Base-by-base conservation (phyloP, 2,888 invertebrate genomes). In the Gibbula magus region DNA sequence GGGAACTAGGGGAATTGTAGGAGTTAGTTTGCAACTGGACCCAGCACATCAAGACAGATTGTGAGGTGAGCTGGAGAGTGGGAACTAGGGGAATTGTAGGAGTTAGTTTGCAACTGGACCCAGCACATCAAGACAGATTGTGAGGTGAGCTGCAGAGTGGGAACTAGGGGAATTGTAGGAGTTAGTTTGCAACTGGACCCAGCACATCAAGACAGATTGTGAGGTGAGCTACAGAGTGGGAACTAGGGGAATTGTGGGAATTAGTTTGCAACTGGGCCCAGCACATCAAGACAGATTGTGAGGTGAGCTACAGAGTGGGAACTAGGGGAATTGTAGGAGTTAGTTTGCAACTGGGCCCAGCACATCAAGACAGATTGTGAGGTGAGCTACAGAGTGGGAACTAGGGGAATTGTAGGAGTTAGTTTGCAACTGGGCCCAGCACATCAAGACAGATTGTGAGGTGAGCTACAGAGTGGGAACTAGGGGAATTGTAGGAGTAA, bases 361-460 rank as follows among this genome's bases (percentile, higher is more conserved):
- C 98, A 98, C 90, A 98, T 98, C 84, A 96, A 96, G 87, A 93
- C 93, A 0, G 94, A 94, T 66, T 97, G 97, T 91, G 93, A 94
- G 90, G 94, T 95, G 85, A 87, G 86, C 0, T 2, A 29, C 35
- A n/a, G 13, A n/a, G 7, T 56, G 22, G 54, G 8, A n/a, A 10
- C 4, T 8, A 56, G 1, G 25, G 56, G 7, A 8, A 8, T 7
- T 4, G 3, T 56, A n/a, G 1, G 1, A 8, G 7, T 7, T 1
- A 25, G 7, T 4, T n/a, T 1, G n/a, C 76, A 92, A 94, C 7
- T 97, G 97, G 91, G 93, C 95, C 1, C 93, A 94, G 45, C 98
- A 98, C 90, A 98, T 98, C 84, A 96, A 96, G 87, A 93, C 93
- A 0, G 94, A 94, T 66, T 97, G 97, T 91, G 93, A 94, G 90